Base-by-base conservation (phyloP, 1,140 invertebrate genomes). In the Caerostris extrusa region DNA sequence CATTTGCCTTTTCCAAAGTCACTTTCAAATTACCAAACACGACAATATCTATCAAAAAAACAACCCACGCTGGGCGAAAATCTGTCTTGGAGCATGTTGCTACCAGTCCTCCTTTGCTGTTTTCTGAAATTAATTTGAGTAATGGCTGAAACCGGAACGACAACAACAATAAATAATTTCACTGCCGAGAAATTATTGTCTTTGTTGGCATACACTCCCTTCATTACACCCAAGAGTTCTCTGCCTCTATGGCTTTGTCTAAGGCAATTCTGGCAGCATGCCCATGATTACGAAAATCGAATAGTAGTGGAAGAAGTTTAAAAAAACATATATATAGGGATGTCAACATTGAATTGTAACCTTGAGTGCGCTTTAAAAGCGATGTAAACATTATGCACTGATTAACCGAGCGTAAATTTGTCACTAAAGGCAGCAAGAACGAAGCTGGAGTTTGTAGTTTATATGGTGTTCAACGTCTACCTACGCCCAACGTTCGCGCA, bases 361-460 rank as follows among this genome's bases (percentile, higher is more conserved):
- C 67, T n/a, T 90, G 88, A 57, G 50, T 60, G 34, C n/a, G 53
- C 55, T 71, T 71, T 71, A 90, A 90, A 71, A 90, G 10, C 53
- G 67, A 77, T 90, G 88, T 90, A 90, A 90, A 71, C 88, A 90
- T 50, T 87, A 57, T 57, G 88, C 88, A 50, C 69, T 90, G 64
- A 71, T 90, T 69, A 85, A 58, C 61, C 50, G 58, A 50, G 86
- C 57, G 34, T 88, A 88, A 50, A 53, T 88, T 67, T 53, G 58
- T 61, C 57, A 19, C 86, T 67, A 67, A 53, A 17, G 19, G 50
- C 34, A 88, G 57, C 17, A 12, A 67, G 34, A 88, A 88, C 58
- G 86, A 55, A 34, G 10, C 12, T 67, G 19, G 4, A n/a, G 34
- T 12, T 77, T 77, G 71, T 77, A 77, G 71, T 77, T 85, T 85